phyloP scores from a whole-genome alignment of 2,113 vertebrate genomes.

The Tamias sibiricus region DNA sequence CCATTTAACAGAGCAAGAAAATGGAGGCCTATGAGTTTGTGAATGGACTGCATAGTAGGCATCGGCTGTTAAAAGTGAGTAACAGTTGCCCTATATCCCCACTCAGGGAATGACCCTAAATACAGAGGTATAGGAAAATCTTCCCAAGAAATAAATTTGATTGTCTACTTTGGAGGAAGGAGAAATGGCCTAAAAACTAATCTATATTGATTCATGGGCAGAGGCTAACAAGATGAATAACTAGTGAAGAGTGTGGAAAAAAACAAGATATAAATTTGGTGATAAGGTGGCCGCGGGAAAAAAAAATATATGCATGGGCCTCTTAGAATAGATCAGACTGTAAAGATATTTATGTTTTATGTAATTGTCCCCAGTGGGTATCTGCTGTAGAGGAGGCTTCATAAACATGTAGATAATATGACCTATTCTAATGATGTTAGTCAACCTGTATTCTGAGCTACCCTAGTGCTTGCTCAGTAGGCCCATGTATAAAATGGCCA shows the following conservation, averaged over 20 bases:
- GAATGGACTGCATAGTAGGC: neutral
- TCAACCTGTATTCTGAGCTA: neutral
- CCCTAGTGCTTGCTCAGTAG: neutral
- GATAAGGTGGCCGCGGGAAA: neutral
- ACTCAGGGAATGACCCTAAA: neutral
- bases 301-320: neutral
- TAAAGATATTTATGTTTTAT: neutral
- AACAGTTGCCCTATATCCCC: neutral
- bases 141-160: neutral
- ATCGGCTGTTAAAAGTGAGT: neutral
- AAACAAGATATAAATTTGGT: conserved; percentile 16
- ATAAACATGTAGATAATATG: neutral
- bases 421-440: conserved; percentile 22
- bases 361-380: neutral
- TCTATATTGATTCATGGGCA: neutral
- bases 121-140: neutral
- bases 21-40: neutral
- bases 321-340: conserved; percentile 20
- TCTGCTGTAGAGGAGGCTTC: neutral
- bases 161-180: conserved; percentile 9
- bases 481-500: neutral
- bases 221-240: conserved; percentile 3
- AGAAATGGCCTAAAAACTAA: conserved; percentile 4
- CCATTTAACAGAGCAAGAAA: neutral
- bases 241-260: conserved; percentile 30